These are phyloP conservation scores for Saccostrea echinata DNA, from an alignment of 1,140 invertebrate species.

Conservation along the genomic window DNA sequence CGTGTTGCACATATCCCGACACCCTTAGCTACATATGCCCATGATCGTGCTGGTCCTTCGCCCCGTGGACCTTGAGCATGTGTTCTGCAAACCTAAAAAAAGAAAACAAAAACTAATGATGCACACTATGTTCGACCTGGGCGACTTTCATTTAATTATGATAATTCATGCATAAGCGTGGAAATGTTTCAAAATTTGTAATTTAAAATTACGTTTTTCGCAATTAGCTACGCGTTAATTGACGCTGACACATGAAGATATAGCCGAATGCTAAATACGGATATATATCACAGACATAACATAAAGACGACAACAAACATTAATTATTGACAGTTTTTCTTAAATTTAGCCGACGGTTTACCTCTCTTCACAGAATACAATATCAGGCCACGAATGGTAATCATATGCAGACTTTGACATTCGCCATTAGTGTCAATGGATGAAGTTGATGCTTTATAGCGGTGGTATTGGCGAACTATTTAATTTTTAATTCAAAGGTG, in stretches of 20 bases:
- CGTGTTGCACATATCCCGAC: background rate
- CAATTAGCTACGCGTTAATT: conserved; percentile 32
- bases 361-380: conserved; percentile 4
- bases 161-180: conserved; percentile 34
- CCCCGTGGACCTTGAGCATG: conserved; percentile 14
- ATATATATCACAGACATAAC: background rate
- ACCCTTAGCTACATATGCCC: background rate
- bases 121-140: background rate
- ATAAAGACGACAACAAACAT: conserved; percentile 32
- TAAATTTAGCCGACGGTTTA: conserved; percentile 30
- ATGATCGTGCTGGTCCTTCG: background rate
- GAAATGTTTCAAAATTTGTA: conserved; percentile 31
- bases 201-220: conserved; percentile 36
- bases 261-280: conserved; percentile 31
- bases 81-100: conserved; percentile 23
- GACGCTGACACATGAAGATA: conserved; percentile 33
- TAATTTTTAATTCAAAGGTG: background rate
- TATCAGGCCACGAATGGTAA: conserved; percentile 5
- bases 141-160: conserved; percentile 24
- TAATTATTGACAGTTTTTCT: conserved; percentile 39
- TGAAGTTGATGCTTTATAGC: background rate
- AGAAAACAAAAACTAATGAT: conserved; percentile 16
- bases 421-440: conserved; percentile 27
- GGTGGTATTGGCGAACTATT: background rate
- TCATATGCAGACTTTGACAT: conserved; percentile 18